Conservation (phyloP, 1,140 invertebrate species). For the Rhopalosiphum padi region DNA sequence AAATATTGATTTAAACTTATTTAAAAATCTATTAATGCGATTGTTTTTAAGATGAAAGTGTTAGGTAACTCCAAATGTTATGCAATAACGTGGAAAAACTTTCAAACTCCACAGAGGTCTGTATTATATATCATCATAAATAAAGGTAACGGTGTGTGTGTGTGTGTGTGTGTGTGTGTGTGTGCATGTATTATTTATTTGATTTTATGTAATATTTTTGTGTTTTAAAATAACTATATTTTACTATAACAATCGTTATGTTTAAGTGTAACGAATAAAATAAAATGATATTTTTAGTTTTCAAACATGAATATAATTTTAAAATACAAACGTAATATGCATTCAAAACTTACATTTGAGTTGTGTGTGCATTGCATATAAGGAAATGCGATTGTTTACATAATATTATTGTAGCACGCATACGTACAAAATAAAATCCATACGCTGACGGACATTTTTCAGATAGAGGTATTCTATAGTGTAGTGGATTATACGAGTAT, state of each 20-base stretch:
- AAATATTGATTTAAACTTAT: conserved; percentile 10
- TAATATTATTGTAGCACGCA: background rate
- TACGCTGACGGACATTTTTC: background rate
- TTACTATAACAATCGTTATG: background rate
- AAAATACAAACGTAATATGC: no score
- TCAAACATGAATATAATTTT: background rate
- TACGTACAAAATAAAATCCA: background rate
- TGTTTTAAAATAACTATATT: background rate
- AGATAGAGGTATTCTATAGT: background rate
- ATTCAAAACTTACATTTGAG: background rate
- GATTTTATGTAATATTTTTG: background rate
- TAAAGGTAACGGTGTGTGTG: background rate
- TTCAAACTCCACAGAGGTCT: background rate
- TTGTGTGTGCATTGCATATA: background rate
- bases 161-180: no score
- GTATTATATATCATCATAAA: background rate
- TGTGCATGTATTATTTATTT: background rate
- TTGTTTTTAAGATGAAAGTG: background rate
- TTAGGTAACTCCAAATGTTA: background rate
- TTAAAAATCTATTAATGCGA: background rate
- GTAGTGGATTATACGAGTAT: background rate
- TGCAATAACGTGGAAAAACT: background rate
- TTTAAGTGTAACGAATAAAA: background rate
- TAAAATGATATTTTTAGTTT: background rate
- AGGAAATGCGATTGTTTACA: background rate